Conservation (phyloP, 2,113 vertebrate species). For the Loxodonta africana region DNA sequence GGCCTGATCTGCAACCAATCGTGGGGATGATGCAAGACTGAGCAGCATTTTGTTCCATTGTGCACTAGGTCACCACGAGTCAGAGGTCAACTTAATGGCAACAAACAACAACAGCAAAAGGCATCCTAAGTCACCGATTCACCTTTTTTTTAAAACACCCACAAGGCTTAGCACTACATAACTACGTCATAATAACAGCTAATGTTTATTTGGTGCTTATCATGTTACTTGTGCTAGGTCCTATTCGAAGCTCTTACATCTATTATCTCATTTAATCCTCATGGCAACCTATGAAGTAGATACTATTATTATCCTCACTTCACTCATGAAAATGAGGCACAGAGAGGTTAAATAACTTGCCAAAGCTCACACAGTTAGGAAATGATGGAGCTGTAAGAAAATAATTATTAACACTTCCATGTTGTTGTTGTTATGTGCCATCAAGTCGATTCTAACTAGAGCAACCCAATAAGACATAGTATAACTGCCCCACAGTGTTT, state of each 20-base stretch:
- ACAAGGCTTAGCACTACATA: neutral
- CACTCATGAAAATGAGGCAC: neutral
- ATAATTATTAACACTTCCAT: neutral
- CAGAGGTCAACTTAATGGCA: no score
- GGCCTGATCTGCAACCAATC: no score
- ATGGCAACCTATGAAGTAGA: neutral
- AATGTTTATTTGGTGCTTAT: neutral
- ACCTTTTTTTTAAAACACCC: neutral
- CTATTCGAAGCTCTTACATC: neutral
- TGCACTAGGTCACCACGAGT: no score
- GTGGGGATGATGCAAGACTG: no score
- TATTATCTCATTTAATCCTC: slow-evolving; percentile 7
- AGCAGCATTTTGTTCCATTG: no score
- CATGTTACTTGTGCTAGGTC: neutral
- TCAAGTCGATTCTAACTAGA: no score
- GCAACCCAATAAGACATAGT: no score
- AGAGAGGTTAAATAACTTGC: neutral
- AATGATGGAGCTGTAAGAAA: neutral
- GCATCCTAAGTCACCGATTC: neutral
- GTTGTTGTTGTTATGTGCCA: no score
- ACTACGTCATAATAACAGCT: neutral
- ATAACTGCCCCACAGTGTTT: no score
- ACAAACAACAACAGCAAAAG: neutral
- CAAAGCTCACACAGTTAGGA: slow-evolving; percentile 3
- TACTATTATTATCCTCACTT: neutral